Base-by-base conservation (phyloP, 1,140 invertebrate species). In the Batillaria attramentaria region DNA sequence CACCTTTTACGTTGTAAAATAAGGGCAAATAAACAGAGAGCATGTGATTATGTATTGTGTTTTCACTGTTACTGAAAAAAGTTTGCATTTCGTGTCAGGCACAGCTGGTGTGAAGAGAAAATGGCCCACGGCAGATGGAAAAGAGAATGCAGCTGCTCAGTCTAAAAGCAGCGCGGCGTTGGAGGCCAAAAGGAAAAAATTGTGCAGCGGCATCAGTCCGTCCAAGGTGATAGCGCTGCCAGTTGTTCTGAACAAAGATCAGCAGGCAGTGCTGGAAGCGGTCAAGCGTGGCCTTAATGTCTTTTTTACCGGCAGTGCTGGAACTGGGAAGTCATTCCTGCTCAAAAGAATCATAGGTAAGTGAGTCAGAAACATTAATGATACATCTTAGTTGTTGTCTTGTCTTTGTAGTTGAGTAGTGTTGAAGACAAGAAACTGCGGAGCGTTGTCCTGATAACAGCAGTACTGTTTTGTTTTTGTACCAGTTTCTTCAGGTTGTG, bases 221-320 rank as follows among this genome's bases (percentile, higher is more conserved):
- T 80, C 76, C 72, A 78, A 72, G 41, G 75, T 82, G 10, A 41
- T 87, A 35, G 73, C 80, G 24, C 80, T 84, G n/a, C 85, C 85
- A 65, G 78, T 88, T 18, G 85, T 91, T 69, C 91, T 97, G 24
- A 96, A 94, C 78, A 91, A 93, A 24, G 96, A 98, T 89, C 97
- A 98, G 87, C 94, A 93, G 84, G 92, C 92, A 85, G 94, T 98
- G 0, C 89, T 98, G 35, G 92, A 95, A 76, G 94, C 94, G 28
- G 95, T 97, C 80, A 90, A 95, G 33, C 88, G 91, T 13, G 96
- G 96, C 2, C 93, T 93, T 65, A 98, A 95, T 92, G 91, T 98
- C 4, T 98, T 98, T 90, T 98, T 98, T 83, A 99, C 97, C 5
- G 94, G 94, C 1, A 97, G 96, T 89, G 97, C 97, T n/a, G 97